A percentile compares a stretch with the other conserved stretches of the same genome.
These are phyloP conservation scores for Gisinianus flammeolus DNA, from an alignment of 2,888 invertebrate species.

Conservation along the genomic window DNA sequence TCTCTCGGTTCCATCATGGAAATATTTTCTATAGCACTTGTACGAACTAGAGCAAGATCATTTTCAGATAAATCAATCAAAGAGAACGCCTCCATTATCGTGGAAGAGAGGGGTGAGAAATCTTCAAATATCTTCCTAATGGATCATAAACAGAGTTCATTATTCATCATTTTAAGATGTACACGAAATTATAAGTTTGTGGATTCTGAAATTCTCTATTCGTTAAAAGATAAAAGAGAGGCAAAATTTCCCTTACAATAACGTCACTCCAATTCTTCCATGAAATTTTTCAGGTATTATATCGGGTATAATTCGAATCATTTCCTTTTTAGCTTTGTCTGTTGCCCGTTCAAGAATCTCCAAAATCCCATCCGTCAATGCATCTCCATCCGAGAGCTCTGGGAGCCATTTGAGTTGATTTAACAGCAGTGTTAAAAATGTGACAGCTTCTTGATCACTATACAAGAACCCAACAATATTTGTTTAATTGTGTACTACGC, in stretches of 20 bases:
- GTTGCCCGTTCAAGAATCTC: slow-evolving; percentile 28
- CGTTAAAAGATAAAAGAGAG: too few relatives aligned
- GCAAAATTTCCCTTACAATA: slow-evolving; percentile 20
- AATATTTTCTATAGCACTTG: slow-evolving; percentile 32
- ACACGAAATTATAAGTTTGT: too few relatives aligned
- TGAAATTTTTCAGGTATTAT: slow-evolving; percentile 26
- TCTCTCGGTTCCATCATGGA: slow-evolving; percentile 25
- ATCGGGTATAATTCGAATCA: slow-evolving; percentile 30
- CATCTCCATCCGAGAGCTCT: slow-evolving; percentile 17
- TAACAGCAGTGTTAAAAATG: slow-evolving; percentile 11
- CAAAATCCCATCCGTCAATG: slow-evolving; percentile 22
- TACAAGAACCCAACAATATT: not conserved
- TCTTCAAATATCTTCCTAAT: slow-evolving; percentile 35
- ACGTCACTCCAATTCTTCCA: not conserved
- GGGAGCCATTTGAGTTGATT: slow-evolving; percentile 40
- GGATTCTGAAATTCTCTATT: too few relatives aligned
- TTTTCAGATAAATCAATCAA: slow-evolving; percentile 26
- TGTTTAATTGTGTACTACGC: not conserved
- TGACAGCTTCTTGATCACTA: slow-evolving; percentile 27
- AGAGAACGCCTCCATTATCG: slow-evolving; percentile 34
- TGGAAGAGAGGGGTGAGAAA: slow-evolving; percentile 31
- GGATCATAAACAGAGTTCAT: too few relatives aligned
- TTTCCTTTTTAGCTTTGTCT: slow-evolving; percentile 22
- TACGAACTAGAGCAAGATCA: slow-evolving; percentile 20
- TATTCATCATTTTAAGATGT: too few relatives aligned